phyloP scores from a whole-genome alignment of 2,888 invertebrate genomes.

The Latrodectus hesperus region DNA sequence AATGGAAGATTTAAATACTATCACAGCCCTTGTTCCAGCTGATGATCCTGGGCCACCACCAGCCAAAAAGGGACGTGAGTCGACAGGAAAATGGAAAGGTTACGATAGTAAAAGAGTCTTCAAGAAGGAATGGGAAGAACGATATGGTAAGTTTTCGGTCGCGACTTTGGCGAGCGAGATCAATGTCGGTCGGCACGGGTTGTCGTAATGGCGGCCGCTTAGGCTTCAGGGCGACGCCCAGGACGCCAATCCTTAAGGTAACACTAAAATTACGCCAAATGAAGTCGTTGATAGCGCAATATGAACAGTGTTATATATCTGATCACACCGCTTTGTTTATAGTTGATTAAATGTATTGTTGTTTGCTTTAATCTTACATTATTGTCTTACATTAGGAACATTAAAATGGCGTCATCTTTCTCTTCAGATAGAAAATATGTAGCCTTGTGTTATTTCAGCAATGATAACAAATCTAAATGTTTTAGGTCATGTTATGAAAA shows the following conservation, averaged over 20 bases:
- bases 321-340: slow-evolving; percentile 20
- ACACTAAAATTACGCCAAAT: slow-evolving; percentile 69
- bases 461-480: neutral
- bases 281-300: slow-evolving; percentile 63
- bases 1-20: slow-evolving; percentile 43
- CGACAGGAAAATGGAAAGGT: slow-evolving; percentile 66
- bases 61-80: slow-evolving; percentile 61
- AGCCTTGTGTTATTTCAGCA: slow-evolving; percentile 13
- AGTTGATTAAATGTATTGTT: slow-evolving; percentile 14
- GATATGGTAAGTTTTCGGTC: slow-evolving; percentile 57
- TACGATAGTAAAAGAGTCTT: slow-evolving; percentile 62
- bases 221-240: slow-evolving; percentile 67
- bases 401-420: slow-evolving; percentile 60
- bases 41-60: slow-evolving; percentile 60
- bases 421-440: slow-evolving; percentile 31
- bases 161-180: slow-evolving; percentile 63
- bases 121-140: slow-evolving; percentile 67
- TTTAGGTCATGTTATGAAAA: neutral
- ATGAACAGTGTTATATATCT: slow-evolving; percentile 46
- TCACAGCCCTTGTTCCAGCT: slow-evolving; percentile 38
- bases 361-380: neutral
- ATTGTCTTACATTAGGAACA: neutral
- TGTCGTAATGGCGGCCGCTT: slow-evolving; percentile 65
- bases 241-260: slow-evolving; percentile 69
- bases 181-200: slow-evolving; percentile 56